Evolutionary conservation across 2,888 invertebrate genomes (phyloP).

Genomic region (Harmothoe impar): DNA sequence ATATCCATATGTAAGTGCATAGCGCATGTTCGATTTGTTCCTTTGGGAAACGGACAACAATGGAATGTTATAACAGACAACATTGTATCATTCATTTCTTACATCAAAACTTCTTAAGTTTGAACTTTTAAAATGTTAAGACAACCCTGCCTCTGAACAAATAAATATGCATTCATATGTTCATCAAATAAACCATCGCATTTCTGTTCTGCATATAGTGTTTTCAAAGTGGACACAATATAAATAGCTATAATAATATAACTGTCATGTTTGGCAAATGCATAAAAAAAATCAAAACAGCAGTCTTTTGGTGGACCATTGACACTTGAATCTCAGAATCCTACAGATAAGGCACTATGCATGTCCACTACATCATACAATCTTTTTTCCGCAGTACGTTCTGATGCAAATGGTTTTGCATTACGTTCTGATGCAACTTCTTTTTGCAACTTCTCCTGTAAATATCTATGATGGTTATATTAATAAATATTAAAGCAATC

Average conservation of each 20-base stretch:
- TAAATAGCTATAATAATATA: neutral
- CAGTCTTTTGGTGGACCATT: neutral
- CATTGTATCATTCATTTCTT: neutral
- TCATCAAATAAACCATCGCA: neutral
- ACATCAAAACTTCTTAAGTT: neutral
- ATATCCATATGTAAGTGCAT: neutral
- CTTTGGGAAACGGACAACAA: neutral
- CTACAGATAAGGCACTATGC: neutral
- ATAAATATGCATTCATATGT: neutral
- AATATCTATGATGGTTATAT: neutral
- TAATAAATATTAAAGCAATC: neutral
- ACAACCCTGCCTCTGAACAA: neutral
- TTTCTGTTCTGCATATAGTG: neutral
- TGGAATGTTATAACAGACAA: constrained; percentile 14
- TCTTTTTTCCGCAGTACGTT: neutral
- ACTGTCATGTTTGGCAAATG: neutral
- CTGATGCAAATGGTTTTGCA: neutral
- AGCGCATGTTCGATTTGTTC: neutral
- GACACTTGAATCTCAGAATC: neutral
- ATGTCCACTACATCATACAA: neutral
- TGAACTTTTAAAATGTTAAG: neutral
- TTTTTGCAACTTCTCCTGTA: too few species aligned
- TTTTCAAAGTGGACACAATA: neutral
- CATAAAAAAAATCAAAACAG: neutral
- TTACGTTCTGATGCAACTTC: neutral